A percentile compares a stretch with the other conserved stretches of the same genome.
Evolutionary conservation across 2,888 invertebrate species (phyloP).

Genomic region (Patella ulyssiponensis): DNA sequence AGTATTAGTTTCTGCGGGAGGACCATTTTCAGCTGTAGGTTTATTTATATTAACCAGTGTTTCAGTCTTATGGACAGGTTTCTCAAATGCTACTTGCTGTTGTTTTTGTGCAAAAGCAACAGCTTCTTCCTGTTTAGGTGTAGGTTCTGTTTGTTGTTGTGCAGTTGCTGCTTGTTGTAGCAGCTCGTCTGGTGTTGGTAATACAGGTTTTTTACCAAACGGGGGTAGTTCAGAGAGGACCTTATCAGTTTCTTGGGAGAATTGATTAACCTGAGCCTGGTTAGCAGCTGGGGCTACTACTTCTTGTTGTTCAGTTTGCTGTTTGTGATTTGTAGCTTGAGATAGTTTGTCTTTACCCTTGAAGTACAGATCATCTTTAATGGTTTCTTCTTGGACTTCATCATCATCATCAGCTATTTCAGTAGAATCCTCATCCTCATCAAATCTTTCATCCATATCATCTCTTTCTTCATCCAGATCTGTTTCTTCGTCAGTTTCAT

Average conservation of each 20-base stretch:
- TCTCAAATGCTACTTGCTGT: not conserved
- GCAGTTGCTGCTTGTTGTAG: too few relatives aligned
- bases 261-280: too few relatives aligned
- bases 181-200: not conserved
- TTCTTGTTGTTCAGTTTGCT: not conserved
- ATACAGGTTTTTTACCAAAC: too few relatives aligned
- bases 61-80: not conserved
- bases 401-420: slow-evolving; percentile 15
- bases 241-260: not conserved
- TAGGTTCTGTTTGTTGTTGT: too few relatives aligned
- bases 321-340: slow-evolving; percentile 8
- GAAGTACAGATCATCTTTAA: not conserved
- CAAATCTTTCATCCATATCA: slow-evolving; percentile 16
- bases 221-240: not conserved
- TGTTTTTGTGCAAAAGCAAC: too few relatives aligned
- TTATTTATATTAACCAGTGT: too few relatives aligned
- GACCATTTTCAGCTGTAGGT: too few relatives aligned
- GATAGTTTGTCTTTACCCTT: slow-evolving; percentile 12
- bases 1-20: too few relatives aligned
- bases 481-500: slow-evolving; percentile 18
- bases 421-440: slow-evolving; percentile 5
- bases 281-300: not conserved
- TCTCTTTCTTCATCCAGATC: slow-evolving; percentile 6
- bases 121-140: too few relatives aligned
- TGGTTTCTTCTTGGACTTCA: not conserved